Evolutionary conservation across 2,888 invertebrate species (phyloP).

Genomic region (Sarcophaga caerulescens): DNA sequence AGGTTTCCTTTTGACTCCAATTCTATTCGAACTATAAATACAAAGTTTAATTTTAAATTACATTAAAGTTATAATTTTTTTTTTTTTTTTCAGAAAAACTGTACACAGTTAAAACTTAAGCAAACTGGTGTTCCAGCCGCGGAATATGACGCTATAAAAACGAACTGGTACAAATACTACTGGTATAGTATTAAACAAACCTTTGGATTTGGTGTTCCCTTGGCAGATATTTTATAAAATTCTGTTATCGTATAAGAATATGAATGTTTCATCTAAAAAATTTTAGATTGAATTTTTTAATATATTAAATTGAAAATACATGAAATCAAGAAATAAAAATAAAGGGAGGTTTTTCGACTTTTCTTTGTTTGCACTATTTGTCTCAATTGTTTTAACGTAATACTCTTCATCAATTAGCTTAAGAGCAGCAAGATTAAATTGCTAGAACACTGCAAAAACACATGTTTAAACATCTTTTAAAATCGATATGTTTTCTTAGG

Average conservation of each 20-base stretch:
- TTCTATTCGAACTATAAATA: too few species aligned
- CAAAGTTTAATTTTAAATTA: not conserved
- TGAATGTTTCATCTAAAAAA: not conserved
- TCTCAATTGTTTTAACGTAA: too few species aligned
- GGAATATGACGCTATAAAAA: constrained; percentile 89
- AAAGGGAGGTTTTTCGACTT: too few species aligned
- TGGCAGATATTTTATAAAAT: constrained; percentile 58
- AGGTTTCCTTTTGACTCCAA: too few species aligned
- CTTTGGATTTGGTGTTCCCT: constrained; percentile 78
- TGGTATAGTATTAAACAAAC: constrained; percentile 93
- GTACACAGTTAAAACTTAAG: constrained; percentile 90
- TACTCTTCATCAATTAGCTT: too few species aligned
- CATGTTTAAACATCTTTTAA: too few species aligned
- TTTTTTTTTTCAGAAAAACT: constrained; percentile 85
- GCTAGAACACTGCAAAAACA: too few species aligned
- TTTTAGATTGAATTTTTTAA: not conserved
- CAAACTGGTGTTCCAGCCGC: constrained; percentile 93
- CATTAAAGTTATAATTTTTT: not conserved
- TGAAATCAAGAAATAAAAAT: too few species aligned
- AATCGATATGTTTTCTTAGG: too few species aligned
- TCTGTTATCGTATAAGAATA: not conserved
- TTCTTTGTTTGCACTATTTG: too few species aligned
- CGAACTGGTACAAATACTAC: constrained; percentile 97
- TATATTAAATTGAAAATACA: constrained; percentile 27
- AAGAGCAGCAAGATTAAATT: too few species aligned